A percentile compares a stretch with the other conserved stretches of the same genome.
Evolutionary conservation across 1,140 invertebrate species (phyloP).

Genomic region (Pseudomyrmex sp.): DNA sequence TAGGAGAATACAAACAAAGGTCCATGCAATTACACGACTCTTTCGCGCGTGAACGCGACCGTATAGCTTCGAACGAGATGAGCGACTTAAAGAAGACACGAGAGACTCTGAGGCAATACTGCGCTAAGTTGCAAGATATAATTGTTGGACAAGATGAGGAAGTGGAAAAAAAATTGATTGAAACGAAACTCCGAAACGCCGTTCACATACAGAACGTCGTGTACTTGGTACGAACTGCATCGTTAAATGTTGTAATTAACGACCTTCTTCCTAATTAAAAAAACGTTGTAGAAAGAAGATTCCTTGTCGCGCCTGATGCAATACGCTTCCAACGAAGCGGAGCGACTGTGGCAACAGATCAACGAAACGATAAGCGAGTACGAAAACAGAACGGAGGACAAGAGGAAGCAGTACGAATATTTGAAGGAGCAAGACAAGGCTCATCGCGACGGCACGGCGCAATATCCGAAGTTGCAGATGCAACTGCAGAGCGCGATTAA

Average conservation of each 20-base stretch:
- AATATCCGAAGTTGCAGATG: slow-evolving; percentile 75
- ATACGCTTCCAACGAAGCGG: slow-evolving; percentile 70
- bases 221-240: slow-evolving; percentile 73
- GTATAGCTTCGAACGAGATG: slow-evolving; percentile 67
- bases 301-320: slow-evolving; percentile 66
- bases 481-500: slow-evolving; percentile 74
- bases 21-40: slow-evolving; percentile 85
- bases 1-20: slow-evolving; percentile 83
- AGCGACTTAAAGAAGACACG: slow-evolving; percentile 71
- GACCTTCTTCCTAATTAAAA: slow-evolving; percentile 7
- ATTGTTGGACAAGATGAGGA: slow-evolving; percentile 70
- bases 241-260: background rate
- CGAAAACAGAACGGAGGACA: slow-evolving; percentile 74
- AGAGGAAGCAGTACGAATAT: slow-evolving; percentile 82
- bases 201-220: slow-evolving; percentile 76
- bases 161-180: slow-evolving; percentile 70
- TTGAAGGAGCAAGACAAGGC: slow-evolving; percentile 80
- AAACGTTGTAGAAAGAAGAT: slow-evolving; percentile 75
- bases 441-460: slow-evolving; percentile 63
- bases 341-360: slow-evolving; percentile 74
- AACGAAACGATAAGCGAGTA: slow-evolving; percentile 77
- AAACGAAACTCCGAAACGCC: slow-evolving; percentile 76
- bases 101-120: slow-evolving; percentile 62
- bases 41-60: slow-evolving; percentile 83
- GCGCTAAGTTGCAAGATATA: slow-evolving; percentile 74